Evolutionary conservation across 2,113 vertebrate genomes (phyloP), one percentile per base, ranked within the genome.

Genomic region (Bubo scandiacus): DNA sequence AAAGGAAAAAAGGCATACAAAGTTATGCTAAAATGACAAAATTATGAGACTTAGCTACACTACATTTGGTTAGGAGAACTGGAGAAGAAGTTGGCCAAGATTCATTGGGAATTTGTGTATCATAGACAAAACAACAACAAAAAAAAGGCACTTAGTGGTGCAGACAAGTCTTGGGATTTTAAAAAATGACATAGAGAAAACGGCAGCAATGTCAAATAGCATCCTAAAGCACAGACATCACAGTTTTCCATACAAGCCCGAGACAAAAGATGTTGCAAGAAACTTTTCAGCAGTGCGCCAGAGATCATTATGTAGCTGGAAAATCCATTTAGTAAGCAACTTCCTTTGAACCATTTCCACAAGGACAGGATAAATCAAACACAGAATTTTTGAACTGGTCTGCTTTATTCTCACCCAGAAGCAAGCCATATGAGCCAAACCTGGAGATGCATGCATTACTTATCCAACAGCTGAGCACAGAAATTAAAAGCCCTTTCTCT

Each of bases 271-370:
- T 49, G 42, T 59, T 91, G 43, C 34, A 40, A 74, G 26, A 49
- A 89, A 91, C 42, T 91, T 83, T 86, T 62, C 38, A 74, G 59
- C 52, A 81, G 38, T n/a, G 10, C 0, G 0, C 18, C 13, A 19
- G 68, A 78, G 61, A 85, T 79, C 61, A 67, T 68, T 74, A 63
- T 19, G 52, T 61, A 84, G 73, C 81, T 65, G 73, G 70, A 70
- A 95, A 96, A 95, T 77, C 59, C 63, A 88, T 86, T 94, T 66
- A 90, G 63, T 49, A 92, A 75, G 61, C 17, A 71, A 58, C 30
- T 52, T 84, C 61, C n/a, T 94, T 91, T 96, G 83, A 95, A 87
- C 57, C 34, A 47, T 89, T 92, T 92, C 81, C 52, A 52, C 73
- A 61, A 89, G 77, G 74, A 91, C 2, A 1, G 38, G 47, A 73